Evolutionary conservation across 2,888 invertebrate species (phyloP), one percentile per base, ranked within the genome.

Genomic region (Meteorus colon): DNA sequence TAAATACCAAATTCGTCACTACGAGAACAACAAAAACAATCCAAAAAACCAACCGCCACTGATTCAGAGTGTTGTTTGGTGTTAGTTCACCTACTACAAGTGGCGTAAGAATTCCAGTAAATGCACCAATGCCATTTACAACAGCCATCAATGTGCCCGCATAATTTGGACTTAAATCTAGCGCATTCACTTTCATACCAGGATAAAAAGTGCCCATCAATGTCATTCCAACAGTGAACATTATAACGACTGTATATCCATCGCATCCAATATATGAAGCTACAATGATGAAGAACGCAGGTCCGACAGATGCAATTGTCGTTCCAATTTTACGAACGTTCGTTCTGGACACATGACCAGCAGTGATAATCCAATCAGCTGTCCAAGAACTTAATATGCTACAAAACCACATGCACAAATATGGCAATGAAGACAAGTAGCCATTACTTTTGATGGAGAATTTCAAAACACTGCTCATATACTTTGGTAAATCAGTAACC

Each of bases 31-130:
- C 93, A 8, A 95, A 91, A 60, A 95, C 93, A 48, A 96, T 93
- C 95, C 96, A 96, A 87, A 96, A 96, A 0, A 96, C 96, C 0
- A 92, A 84, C 29, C 94, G 91, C 96, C 96, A 96, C 90, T 96
- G 93, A 27, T 89, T 87, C 1, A 86, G 55, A 0, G 81, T 81
- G 1, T 84, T 82, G n/a, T 87, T 29, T 0, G 83, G 82, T 0
- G 94, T 93, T 80, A 94, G 87, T 51, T 92, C 89, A 16, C 94
- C 94, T 48, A 94, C 94, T 63, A 94, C 90, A 82, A 92, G 93
- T 0, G 94, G 94, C 0, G 94, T 93, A 31, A 94, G 90, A 81
- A 95, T 94, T 55, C 95, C 95, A 0, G 94, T 93, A 24, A 94
- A 91, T 0, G 94, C 94, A 19, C 94, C 95, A 65, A 94, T 93